Evolutionary conservation across 2,888 invertebrate species (phyloP).

Genomic region (Volucella inflata): DNA sequence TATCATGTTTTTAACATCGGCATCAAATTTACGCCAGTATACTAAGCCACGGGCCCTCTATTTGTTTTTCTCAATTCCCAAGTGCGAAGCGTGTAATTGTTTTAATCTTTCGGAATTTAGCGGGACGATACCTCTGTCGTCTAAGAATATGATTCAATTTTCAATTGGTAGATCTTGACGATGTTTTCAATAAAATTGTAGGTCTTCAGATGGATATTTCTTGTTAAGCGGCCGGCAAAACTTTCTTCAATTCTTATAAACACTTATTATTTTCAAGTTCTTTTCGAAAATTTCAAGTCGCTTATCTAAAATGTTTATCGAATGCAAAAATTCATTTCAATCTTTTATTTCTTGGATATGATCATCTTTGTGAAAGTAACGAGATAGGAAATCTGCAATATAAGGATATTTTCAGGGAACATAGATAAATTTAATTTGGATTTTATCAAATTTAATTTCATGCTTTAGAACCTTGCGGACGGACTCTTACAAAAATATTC

Average conservation of each 20-base stretch:
- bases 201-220: conserved; percentile 12
- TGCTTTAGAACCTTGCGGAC: conserved; percentile 77
- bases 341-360: conserved; percentile 56
- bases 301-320: conserved; percentile 66
- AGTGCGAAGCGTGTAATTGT: conserved; percentile 67
- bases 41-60: conserved; percentile 53
- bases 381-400: conserved; percentile 67
- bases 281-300: conserved; percentile 24
- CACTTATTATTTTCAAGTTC: conserved; percentile 34
- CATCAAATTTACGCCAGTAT: conserved; percentile 76
- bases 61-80: too few species aligned
- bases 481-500: conserved; percentile 77
- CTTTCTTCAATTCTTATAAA: conserved; percentile 9
- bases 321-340: conserved; percentile 57
- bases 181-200: conserved; percentile 75
- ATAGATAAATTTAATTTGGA: conserved; percentile 70
- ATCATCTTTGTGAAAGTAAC: conserved; percentile 37
- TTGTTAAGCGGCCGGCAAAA: conserved; percentile 56
- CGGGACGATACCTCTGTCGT: conserved; percentile 74
- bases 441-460: conserved; percentile 77
- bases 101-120: conserved; percentile 59
- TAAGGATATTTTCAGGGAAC: conserved; percentile 65
- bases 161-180: conserved; percentile 76
- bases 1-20: conserved; percentile 70
- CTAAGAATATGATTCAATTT: conserved; percentile 74